These are phyloP conservation scores for Acinonyx jubatus DNA, from an alignment of 2,113 vertebrate species.

Conservation along the genomic window DNA sequence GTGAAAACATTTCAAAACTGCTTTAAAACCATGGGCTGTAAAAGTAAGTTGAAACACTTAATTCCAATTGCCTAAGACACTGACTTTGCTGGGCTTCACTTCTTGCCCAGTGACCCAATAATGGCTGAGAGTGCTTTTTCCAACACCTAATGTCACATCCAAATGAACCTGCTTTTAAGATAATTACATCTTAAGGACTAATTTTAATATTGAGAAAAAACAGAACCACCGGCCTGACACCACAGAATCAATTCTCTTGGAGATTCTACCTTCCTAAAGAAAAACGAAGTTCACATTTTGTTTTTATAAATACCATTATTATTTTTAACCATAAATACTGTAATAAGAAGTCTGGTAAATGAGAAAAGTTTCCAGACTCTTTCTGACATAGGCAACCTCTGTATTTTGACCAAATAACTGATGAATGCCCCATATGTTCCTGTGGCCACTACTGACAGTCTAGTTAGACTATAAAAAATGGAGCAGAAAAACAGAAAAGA, in stretches of 20 bases:
- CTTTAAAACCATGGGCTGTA: not conserved
- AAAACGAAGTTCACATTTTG: conserved; percentile 21
- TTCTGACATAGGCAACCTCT: not conserved
- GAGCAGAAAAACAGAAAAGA: not conserved
- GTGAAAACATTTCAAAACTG: conserved; percentile 4
- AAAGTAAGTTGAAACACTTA: not conserved
- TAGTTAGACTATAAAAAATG: not conserved
- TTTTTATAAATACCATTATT: not conserved
- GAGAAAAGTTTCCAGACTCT: not conserved
- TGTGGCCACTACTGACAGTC: not conserved
- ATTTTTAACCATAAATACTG: conserved; percentile 23
- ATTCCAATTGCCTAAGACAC: not conserved
- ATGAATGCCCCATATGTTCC: not conserved
- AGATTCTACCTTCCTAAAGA: not conserved
- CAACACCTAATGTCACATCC: not conserved
- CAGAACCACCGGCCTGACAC: not conserved
- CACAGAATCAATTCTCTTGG: not conserved
- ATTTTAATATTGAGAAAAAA: conserved; percentile 43
- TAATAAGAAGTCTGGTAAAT: not conserved
- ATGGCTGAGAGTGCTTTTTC: not conserved
- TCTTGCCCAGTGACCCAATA: not conserved
- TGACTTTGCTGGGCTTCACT: not conserved
- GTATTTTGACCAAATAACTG: not conserved
- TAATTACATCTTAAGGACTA: not conserved
- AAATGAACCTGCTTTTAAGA: not conserved